Evolutionary conservation across 53 echinoderm and acorn worm species (phyloP), one percentile per base, ranked within the genome.

Genomic region (Paracentrotus lividus): DNA sequence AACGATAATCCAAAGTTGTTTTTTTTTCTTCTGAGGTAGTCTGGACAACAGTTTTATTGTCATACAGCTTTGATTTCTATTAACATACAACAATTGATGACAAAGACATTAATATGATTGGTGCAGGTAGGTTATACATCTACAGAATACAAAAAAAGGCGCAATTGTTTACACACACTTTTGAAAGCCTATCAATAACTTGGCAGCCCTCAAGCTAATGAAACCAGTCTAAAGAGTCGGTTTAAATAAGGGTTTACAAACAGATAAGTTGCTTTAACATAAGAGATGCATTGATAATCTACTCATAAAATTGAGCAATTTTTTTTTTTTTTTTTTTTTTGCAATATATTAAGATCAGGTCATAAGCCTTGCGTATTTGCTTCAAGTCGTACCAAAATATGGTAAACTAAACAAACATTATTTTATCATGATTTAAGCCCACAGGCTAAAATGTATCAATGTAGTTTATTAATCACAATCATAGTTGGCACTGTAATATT

Each of bases 11-110:
- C 21, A 15, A 29, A 85, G 47, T 47, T 51, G 13, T 85, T 47
- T 49, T 85, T 84, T 8, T 84, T 85, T 85, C 27, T 85, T 29
- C 85, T 85, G 85, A 85, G 85, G 85, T 85, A 85, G 85, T 85
- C 85, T 85, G 13, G 85, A 85, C 85, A 85, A 84, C 84, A 85
- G 21, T 85, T 23, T 51, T 85, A 85, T 85, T 85, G 47, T 85
- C 85, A 31, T 31, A 85, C 51, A 51, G 85, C 85, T 47, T 51
- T 49, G 85, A 85, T 42, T 27, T 49, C 85, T 85, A 42, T 42
- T 77, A 49, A 85, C 47, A 49, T 49, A 31, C 40, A 72, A 72
- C 40, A 16, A 40, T n/a, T n/a, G n/a, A n/a, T 40, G 40, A 72
- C 72, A 64, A 64, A 64, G 64, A 64, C 64, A 67, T 13, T 67